Evolutionary conservation across 2,888 invertebrate genomes (phyloP), one percentile per base, ranked within the genome.

Genomic region (Leptothorax acervorum): DNA sequence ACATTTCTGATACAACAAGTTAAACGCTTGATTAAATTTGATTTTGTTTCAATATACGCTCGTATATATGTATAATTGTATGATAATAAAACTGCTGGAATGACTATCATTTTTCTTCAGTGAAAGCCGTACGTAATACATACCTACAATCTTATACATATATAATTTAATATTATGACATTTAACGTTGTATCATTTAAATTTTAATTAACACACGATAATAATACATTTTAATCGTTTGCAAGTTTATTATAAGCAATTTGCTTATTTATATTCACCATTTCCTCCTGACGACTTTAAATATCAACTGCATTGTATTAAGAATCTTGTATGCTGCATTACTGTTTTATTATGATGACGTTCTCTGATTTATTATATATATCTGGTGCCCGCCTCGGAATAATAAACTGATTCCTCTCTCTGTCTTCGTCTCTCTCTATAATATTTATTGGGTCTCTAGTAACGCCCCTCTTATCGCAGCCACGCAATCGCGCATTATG

Each of bases 401-500:
- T 65, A 48, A 68, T 70, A 70, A 79, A 45, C 45, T 3, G 70
- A 60, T 57, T 70, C 39, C 78, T 57, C 55, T 57, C 6, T 55
- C 42, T 15, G 3, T 68, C 70, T n/a, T 35, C 15, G 23, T 51
- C 11, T 23, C 42, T 45, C 57, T 48, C 8, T 35, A n/a, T 62
- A 51, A 71, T 62, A 73, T 81, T 81, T 81, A 81, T 71, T 51
- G 28, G 28, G 48, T 45, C 9, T 3, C 55, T n/a, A 8, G n/a
- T 39, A 48, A 78, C 76, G 28, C 48, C 31, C 18, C 18, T 42
- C 3, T 48, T 79, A 71, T 71, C 79, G 12, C 45, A 55, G 28
- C 71, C 39, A 11, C 39, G 57, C 73, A 79, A 81, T 81, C 79
- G 39, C 71, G 73, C 48, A 81, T 62, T 71, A 73, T 71, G 73